Base-by-base conservation (phyloP, 1,140 invertebrate species). In the Tribolium madens region DNA sequence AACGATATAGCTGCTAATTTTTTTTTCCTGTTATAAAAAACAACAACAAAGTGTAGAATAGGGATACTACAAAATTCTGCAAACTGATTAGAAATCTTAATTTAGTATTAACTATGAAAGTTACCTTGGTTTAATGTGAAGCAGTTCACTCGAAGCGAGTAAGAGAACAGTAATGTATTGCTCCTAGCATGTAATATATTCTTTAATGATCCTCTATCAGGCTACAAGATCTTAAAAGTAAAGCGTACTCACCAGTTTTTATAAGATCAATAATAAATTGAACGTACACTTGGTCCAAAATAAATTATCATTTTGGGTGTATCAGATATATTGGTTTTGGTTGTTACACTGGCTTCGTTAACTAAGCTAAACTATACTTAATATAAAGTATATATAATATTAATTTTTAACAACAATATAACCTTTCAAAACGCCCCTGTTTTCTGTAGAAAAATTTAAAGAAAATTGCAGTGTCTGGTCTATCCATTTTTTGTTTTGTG, bases 151-250 rank as follows among this genome's bases (percentile, higher is more conserved):
- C 68, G 47, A 47, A 71, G 57, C 57, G 46, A 76, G 69, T 68
- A 47, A 70, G 74, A 50, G 69, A 57, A 69, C 68, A 33, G 77
- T 76, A 76, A 79, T 71, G 71, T 79, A 79, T 68, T 72, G 77
- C 73, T 80, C 79, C 78, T 77, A 81, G 79, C 77, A 73, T 80
- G 77, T 81, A 80, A 81, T 80, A 81, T 80, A 81, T 81, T 81
- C 80, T 81, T 80, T 81, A 81, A 81, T 81, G 80, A 81, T 81
- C 80, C 75, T 80, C 77, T 81, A 81, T 81, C 80, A 73, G 75
- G 15, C 52, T 73, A 48, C 77, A 78, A 53, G 75, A 81, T 81
- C 80, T 81, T 33, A 75, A 76, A 53, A 75, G 57, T 78, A 74
- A 72, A 72, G 57, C 78, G 75, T 72, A 72, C 75, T 77, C 48